phyloP scores from a whole-genome alignment of 2,113 vertebrate species.

The Callionymus lyra region DNA sequence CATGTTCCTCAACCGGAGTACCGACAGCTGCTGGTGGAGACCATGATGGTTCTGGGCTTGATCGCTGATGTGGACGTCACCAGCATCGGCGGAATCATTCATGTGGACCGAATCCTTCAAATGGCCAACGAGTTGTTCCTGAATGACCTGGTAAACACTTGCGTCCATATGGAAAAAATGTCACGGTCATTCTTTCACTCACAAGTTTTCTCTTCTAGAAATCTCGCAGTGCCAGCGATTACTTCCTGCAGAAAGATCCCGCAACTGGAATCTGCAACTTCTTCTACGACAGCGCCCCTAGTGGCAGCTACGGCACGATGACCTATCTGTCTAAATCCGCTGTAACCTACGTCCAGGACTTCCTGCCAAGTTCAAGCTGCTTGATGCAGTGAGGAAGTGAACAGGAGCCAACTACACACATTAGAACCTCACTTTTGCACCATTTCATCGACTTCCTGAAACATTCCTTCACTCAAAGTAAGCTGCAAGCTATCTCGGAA shows the following conservation, averaged over 20 bases:
- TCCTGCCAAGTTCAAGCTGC: conserved; percentile 85
- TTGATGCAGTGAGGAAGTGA: conserved; percentile 73
- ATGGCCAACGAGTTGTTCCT: conserved; percentile 87
- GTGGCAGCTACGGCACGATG: conserved; percentile 93
- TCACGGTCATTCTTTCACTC: background rate
- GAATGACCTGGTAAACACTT: conserved; percentile 80
- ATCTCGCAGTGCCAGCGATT: conserved; percentile 74
- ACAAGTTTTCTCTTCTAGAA: conserved; percentile 61
- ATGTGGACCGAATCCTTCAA: conserved; percentile 80
- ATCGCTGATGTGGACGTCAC: conserved; percentile 82
- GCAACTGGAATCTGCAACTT: conserved; percentile 88
- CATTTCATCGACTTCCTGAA: conserved; percentile 32
- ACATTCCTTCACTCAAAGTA: too few species aligned
- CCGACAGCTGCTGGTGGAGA: conserved; percentile 91
- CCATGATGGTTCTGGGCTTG: conserved; percentile 83
- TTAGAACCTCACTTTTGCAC: too few species aligned
- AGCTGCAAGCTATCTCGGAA: too few species aligned
- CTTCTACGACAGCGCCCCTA: conserved; percentile 95
- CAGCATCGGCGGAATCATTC: conserved; percentile 85
- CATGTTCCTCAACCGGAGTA: conserved; percentile 94
- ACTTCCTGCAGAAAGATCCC: conserved; percentile 80
- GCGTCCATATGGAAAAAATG: background rate
- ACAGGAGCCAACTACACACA: too few species aligned
- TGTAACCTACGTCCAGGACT: conserved; percentile 81
- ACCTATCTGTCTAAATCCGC: conserved; percentile 92